Conservation (phyloP, 1,140 invertebrate species). For the Conopomorpha cramerella region DNA sequence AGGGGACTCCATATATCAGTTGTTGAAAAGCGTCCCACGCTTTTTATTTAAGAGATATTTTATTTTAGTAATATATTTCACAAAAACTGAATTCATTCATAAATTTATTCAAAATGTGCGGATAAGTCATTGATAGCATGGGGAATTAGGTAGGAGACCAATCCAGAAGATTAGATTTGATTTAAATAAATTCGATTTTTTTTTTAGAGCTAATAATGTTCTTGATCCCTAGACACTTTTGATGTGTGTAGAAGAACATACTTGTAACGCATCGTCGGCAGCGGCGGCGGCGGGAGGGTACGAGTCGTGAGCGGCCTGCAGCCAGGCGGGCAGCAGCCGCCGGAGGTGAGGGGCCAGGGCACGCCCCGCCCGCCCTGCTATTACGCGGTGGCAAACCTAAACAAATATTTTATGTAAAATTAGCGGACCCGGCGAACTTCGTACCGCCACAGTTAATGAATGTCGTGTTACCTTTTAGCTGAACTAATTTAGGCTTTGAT, state of each 20-base stretch:
- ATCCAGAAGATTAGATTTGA: background rate
- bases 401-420: no score
- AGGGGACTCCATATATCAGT: no score
- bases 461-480: no score
- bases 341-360: constrained; percentile 20
- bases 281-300: constrained; percentile 21
- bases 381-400: constrained; percentile 24
- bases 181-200: background rate
- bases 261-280: constrained; percentile 15
- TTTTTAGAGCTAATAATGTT: background rate
- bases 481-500: no score
- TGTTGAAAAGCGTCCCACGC: no score
- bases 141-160: no score
- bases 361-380: constrained; percentile 20
- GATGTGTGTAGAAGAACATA: constrained; percentile 2
- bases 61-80: no score
- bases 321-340: constrained; percentile 29
- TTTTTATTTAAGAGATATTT: no score
- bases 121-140: no score
- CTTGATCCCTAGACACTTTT: background rate
- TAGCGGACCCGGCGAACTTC: no score
- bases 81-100: background rate
- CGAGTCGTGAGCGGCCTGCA: constrained; percentile 29
- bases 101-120: background rate
- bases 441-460: no score